Percentiles rank a stretch among this genome's conserved stretches.
Conservation (phyloP, 92 coral and sea anemone species). For the Zoanthus sansibaricus region DNA sequence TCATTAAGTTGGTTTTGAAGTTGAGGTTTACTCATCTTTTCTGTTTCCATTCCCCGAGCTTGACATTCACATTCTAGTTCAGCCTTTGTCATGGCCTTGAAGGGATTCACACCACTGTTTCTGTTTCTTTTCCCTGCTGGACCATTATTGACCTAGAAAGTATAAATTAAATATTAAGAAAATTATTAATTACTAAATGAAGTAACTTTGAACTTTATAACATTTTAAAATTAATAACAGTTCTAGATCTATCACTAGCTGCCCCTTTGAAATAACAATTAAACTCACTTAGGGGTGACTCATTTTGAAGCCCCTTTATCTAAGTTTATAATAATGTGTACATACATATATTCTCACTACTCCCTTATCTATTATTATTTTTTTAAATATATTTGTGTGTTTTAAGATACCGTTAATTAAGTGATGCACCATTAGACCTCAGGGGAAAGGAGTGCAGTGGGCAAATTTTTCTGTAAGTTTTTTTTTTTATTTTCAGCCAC, state of each 20-base stretch:
- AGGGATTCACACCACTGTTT: constrained; percentile 49
- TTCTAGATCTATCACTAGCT: background rate
- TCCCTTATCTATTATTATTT: too few relatives aligned
- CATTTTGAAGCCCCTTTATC: too few relatives aligned
- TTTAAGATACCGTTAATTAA: too few relatives aligned
- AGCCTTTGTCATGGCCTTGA: constrained; percentile 24
- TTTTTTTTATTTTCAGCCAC: too few relatives aligned
- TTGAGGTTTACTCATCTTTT: background rate
- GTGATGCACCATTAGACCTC: too few relatives aligned
- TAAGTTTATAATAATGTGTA: too few relatives aligned
- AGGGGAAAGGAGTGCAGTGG: too few relatives aligned
- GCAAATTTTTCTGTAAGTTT: too few relatives aligned
- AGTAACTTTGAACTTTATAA: background rate
- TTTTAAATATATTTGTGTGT: too few relatives aligned
- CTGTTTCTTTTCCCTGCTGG: constrained; percentile 40
- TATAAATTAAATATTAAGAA: background rate
- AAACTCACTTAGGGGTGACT: too few relatives aligned
- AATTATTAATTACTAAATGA: background rate
- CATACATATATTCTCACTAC: too few relatives aligned
- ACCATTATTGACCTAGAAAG: constrained; percentile 13
- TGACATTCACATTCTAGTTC: constrained; percentile 40
- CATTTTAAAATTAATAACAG: background rate
- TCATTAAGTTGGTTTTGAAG: constrained; percentile 11
- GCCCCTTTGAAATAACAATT: too few relatives aligned
- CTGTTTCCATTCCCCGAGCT: background rate